Percentiles rank a stretch among this genome's conserved stretches.
Conservation (phyloP, 1,140 invertebrate genomes). For the Acromyrmex echinatior region DNA sequence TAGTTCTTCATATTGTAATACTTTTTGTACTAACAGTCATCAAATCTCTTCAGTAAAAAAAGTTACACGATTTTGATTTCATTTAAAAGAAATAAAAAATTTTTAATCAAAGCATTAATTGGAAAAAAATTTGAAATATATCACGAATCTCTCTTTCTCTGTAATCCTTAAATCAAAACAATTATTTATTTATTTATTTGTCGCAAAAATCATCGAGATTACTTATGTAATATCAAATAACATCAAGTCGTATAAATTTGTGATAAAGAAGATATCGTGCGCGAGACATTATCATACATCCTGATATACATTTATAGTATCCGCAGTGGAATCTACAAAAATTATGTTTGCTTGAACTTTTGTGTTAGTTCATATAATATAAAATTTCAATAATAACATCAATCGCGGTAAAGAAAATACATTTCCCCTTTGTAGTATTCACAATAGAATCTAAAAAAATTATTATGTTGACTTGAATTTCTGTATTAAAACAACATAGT, state of each 20-base stretch:
- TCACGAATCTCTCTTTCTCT: neutral
- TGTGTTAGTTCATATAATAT: neutral
- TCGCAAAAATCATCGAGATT: no score
- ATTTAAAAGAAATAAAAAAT: neutral
- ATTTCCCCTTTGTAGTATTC: neutral
- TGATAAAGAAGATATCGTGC: no score
- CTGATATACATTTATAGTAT: neutral
- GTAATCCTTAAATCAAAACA: neutral
- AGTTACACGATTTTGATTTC: neutral
- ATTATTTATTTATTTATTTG: neutral
- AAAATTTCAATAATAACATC: neutral
- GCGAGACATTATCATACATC: no score
- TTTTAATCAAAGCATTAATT: neutral
- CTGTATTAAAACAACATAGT: neutral
- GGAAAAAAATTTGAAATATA: neutral
- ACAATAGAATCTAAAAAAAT: neutral
- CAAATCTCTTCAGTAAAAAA: neutral
- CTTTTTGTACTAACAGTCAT: no score
- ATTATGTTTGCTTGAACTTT: neutral
- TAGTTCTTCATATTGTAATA: neutral
- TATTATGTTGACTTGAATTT: neutral
- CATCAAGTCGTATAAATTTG: no score
- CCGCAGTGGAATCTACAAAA: neutral
- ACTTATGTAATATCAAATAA: no score
- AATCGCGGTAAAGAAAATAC: neutral